Conservation (phyloP, 2,113 vertebrate species). For the Callionymus lyra region DNA sequence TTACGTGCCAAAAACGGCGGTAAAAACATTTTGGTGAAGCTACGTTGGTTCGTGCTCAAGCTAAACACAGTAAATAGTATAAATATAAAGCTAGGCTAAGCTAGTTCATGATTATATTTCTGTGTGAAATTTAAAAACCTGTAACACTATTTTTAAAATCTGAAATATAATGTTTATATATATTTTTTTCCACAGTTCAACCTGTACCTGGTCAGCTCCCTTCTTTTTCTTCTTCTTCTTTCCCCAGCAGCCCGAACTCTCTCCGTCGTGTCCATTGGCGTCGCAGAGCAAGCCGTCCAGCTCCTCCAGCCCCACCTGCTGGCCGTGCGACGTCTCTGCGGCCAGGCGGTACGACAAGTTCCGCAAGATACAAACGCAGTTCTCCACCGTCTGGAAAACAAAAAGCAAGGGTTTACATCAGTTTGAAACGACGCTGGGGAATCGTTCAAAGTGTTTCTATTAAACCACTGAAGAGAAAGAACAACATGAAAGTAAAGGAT, state of each 20-base stretch:
- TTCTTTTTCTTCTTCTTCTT: constrained; percentile 99
- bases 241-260: constrained; percentile 98
- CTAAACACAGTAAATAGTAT: too few relatives aligned
- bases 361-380: constrained; percentile 98
- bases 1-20: too few relatives aligned
- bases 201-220: constrained; percentile 88
- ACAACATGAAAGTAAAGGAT: constrained; percentile 27
- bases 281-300: constrained; percentile 94
- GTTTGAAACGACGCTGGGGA: too few relatives aligned
- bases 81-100: too few relatives aligned
- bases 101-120: too few relatives aligned
- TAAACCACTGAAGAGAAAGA: constrained; percentile 26
- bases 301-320: constrained; percentile 94
- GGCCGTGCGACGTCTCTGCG: constrained; percentile 97
- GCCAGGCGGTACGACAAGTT: constrained; percentile 98
- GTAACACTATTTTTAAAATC: too few relatives aligned
- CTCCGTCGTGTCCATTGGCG: constrained; percentile 80
- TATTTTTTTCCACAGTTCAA: too few relatives aligned
- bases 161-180: too few relatives aligned
- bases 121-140: too few relatives aligned
- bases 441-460: constrained; percentile 30
- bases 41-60: too few relatives aligned
- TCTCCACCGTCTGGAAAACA: constrained; percentile 86
- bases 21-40: too few relatives aligned
- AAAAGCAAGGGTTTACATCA: constrained; percentile 3